Evolutionary conservation across 1,140 invertebrate species (phyloP).

Genomic region (Drosophila cardini): DNA sequence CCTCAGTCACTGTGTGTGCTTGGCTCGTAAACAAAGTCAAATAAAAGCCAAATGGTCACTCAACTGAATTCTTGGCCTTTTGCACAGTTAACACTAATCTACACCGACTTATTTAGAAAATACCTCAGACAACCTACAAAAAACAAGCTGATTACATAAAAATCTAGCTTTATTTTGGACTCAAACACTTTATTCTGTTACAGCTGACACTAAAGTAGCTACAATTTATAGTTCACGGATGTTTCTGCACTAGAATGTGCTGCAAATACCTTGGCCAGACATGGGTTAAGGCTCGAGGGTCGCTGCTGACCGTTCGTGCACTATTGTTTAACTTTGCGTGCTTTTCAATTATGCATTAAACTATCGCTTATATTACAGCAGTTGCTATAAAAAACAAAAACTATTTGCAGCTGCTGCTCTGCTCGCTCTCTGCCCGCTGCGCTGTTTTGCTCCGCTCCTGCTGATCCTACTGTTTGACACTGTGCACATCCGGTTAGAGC

Average conservation of each 20-base stretch:
- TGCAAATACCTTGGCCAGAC: slow-evolving; percentile 29
- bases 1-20: neutral
- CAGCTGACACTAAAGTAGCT: neutral
- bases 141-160: slow-evolving; percentile 3
- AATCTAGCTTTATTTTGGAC: neutral
- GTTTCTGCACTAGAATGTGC: slow-evolving; percentile 1
- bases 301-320: slow-evolving; percentile 8
- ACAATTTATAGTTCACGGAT: neutral
- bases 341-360: slow-evolving; percentile 82
- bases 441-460: neutral
- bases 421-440: neutral
- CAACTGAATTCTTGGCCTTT: slow-evolving; percentile 17
- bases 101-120: neutral
- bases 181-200: neutral
- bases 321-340: slow-evolving; percentile 76
- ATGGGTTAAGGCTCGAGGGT: slow-evolving; percentile 39
- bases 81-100: slow-evolving; percentile 22
- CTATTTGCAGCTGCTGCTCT: slow-evolving; percentile 20
- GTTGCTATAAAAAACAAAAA: slow-evolving; percentile 43
- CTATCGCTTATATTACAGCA: slow-evolving; percentile 56
- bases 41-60: slow-evolving; percentile 45
- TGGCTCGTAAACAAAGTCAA: slow-evolving; percentile 45
- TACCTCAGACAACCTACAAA: no score
- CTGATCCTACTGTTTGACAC: slow-evolving; percentile 63
- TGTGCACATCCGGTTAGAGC: slow-evolving; percentile 75